Conservation (phyloP, 2,797 vertebrate genomes). For the Gobionotothen gibberifrons region DNA sequence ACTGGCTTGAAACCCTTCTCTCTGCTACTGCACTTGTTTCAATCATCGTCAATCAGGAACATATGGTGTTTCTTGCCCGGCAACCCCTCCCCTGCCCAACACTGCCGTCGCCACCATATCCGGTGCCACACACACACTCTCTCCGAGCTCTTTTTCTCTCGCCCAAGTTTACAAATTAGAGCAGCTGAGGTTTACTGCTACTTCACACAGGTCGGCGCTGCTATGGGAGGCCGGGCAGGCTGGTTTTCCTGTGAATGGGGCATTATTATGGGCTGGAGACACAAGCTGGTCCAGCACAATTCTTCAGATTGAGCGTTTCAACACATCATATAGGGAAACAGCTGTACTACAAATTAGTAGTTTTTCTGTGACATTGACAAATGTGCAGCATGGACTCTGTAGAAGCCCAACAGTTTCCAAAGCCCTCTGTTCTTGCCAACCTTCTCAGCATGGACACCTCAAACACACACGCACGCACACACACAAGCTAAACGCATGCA, state of each 20-base stretch:
- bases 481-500: slow-evolving; percentile 20
- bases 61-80: slow-evolving; percentile 57
- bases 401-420: slow-evolving; percentile 59
- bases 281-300: slow-evolving; percentile 68
- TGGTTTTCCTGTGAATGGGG: slow-evolving; percentile 72
- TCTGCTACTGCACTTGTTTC: slow-evolving; percentile 74
- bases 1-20: slow-evolving; percentile 53
- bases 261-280: slow-evolving; percentile 77
- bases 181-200: slow-evolving; percentile 79
- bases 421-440: slow-evolving; percentile 45
- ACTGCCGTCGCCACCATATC: slow-evolving; percentile 21
- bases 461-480: slow-evolving; percentile 11
- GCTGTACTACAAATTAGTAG: slow-evolving; percentile 87
- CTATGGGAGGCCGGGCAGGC: slow-evolving; percentile 50
- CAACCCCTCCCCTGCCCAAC: slow-evolving; percentile 34
- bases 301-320: slow-evolving; percentile 85
- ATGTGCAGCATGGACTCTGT: slow-evolving; percentile 76
- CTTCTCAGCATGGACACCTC: slow-evolving; percentile 55
- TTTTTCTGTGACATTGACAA: slow-evolving; percentile 84
- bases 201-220: slow-evolving; percentile 53
- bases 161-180: slow-evolving; percentile 84
- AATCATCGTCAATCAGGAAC: slow-evolving; percentile 77
- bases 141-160: slow-evolving; percentile 44
- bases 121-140: slow-evolving; percentile 69
- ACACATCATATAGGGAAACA: slow-evolving; percentile 87